Evolutionary conservation across 2,888 invertebrate species (phyloP).

Genomic region (Chrysotoxum bicinctum): DNA sequence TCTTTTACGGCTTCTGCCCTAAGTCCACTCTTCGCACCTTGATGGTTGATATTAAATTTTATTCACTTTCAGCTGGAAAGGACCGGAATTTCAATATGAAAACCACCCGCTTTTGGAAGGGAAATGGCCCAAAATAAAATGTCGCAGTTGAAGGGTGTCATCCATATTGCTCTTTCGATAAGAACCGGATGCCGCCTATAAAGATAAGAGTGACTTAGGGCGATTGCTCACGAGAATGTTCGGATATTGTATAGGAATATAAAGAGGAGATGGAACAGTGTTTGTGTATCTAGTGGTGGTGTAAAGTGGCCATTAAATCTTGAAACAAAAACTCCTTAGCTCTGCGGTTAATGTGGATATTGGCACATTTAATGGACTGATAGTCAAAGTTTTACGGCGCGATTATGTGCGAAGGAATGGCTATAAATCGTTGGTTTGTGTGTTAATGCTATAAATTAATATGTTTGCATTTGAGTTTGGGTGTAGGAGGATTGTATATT

Average conservation of each 20-base stretch:
- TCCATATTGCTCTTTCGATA: constrained; percentile 66
- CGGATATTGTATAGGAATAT: not conserved
- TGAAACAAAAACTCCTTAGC: constrained; percentile 57
- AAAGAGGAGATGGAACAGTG: constrained; percentile 24
- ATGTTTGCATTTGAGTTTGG: not conserved
- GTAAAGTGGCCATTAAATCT: constrained; percentile 65
- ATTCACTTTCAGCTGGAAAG: constrained; percentile 6
- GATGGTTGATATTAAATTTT: constrained; percentile 4
- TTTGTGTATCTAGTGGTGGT: constrained; percentile 31
- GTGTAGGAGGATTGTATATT: not conserved
- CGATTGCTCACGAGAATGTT: constrained; percentile 39
- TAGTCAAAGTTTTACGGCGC: constrained; percentile 32
- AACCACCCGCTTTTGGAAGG: not conserved
- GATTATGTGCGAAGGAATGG: constrained; percentile 6
- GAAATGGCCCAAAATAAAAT: constrained; percentile 34
- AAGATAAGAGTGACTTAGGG: constrained; percentile 53
- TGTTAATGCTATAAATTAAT: constrained; percentile 5
- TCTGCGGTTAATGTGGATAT: constrained; percentile 51
- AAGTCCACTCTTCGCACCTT: not conserved
- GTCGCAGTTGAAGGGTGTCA: constrained; percentile 51
- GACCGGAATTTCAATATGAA: not conserved
- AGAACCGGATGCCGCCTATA: constrained; percentile 58
- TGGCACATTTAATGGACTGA: constrained; percentile 32
- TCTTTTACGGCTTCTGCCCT: not conserved
- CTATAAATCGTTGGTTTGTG: constrained; percentile 12